Percentiles rank a stretch among this genome's conserved stretches.
phyloP scores from a whole-genome alignment of 2,888 invertebrate species.

The Chymomyza amoena region DNA sequence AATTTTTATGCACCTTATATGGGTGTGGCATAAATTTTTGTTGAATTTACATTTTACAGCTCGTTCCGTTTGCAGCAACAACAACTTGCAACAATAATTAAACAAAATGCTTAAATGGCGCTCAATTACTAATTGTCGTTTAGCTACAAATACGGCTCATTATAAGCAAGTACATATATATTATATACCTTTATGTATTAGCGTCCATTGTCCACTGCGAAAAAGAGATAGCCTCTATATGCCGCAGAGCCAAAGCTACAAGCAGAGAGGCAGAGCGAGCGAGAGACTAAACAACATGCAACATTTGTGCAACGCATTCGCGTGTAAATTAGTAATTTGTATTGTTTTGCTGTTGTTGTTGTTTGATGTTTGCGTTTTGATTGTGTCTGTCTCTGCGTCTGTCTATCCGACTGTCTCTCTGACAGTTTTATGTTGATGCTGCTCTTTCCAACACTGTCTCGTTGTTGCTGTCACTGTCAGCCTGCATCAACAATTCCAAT shows the following conservation, averaged over 20 bases:
- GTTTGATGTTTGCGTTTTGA: slow-evolving; percentile 34
- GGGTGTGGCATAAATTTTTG: slow-evolving; percentile 36
- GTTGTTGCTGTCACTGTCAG: background rate
- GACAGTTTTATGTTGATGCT: slow-evolving; percentile 16
- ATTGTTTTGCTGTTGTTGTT: slow-evolving; percentile 4
- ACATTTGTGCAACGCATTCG: slow-evolving; percentile 32
- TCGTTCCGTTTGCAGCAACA: background rate
- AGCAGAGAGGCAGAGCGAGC: no score
- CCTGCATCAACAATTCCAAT: background rate
- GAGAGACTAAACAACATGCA: background rate
- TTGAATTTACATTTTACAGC: slow-evolving; percentile 31
- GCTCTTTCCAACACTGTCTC: slow-evolving; percentile 8
- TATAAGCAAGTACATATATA: slow-evolving; percentile 22
- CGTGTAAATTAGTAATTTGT: slow-evolving; percentile 65
- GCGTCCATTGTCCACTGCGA: background rate
- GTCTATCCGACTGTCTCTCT: background rate
- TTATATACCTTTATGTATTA: background rate
- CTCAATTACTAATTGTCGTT: slow-evolving; percentile 60
- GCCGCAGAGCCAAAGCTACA: background rate
- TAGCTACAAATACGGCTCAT: slow-evolving; percentile 53
- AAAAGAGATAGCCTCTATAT: background rate
- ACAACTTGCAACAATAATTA: slow-evolving; percentile 28
- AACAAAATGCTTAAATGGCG: slow-evolving; percentile 32
- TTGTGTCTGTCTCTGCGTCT: slow-evolving; percentile 15
- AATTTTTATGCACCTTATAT: slow-evolving; percentile 9